Conservation (phyloP, 1,140 invertebrate genomes). For the Conopomorpha cramerella region DNA sequence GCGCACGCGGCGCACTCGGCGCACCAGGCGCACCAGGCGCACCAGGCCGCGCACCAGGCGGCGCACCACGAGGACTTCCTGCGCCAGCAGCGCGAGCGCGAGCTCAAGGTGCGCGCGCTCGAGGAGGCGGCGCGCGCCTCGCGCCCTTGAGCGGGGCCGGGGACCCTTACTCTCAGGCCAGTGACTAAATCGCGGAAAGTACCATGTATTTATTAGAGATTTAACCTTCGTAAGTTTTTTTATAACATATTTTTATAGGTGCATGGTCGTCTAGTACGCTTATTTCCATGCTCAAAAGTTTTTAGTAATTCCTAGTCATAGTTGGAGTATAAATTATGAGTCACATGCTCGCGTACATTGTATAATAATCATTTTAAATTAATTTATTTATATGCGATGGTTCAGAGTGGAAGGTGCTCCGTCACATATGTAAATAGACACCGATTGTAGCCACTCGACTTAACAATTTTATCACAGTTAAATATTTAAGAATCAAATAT, state of each 20-base stretch:
- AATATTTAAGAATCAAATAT: too few species aligned
- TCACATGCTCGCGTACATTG: too few species aligned
- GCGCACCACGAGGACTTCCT: slow-evolving; percentile 84
- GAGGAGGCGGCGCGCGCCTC: slow-evolving; percentile 83
- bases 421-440: too few species aligned
- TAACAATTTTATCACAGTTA: too few species aligned
- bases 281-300: slow-evolving; percentile 58
- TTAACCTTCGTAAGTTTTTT: slow-evolving; percentile 50
- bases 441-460: too few species aligned
- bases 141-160: slow-evolving; percentile 60
- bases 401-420: too few species aligned
- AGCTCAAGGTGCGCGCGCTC: slow-evolving; percentile 81
- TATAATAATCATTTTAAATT: too few species aligned
- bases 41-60: too few species aligned
- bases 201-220: slow-evolving; percentile 36
- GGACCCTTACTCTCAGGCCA: too few species aligned
- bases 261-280: slow-evolving; percentile 52
- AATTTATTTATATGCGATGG: too few species aligned
- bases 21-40: slow-evolving; percentile 72
- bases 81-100: slow-evolving; percentile 79
- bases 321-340: slow-evolving; percentile 49
- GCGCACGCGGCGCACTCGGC: slow-evolving; percentile 75
- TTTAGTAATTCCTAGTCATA: slow-evolving; percentile 56
- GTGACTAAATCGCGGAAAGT: too few species aligned
- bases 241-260: slow-evolving; percentile 52